Evolutionary conservation across 2,113 vertebrate species (phyloP).

Genomic region (Amazona vittata): DNA sequence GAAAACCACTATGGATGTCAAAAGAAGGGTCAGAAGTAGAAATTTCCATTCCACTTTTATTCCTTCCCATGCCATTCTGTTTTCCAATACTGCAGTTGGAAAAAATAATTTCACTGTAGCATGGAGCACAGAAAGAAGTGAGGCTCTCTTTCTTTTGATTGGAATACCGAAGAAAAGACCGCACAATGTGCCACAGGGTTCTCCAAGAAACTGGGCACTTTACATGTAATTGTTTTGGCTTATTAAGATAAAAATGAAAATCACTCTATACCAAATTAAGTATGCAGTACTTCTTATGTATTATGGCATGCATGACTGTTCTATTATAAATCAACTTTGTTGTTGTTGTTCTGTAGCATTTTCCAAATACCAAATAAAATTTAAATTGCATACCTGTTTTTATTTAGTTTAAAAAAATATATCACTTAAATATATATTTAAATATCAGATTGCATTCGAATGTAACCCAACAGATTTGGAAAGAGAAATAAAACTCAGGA

Average conservation of each 20-base stretch:
- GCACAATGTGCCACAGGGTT: background rate
- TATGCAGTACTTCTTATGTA: background rate
- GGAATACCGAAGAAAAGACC: background rate
- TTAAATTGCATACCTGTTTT: background rate
- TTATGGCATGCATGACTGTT: background rate
- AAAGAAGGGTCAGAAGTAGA: background rate
- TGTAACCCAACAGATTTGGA: background rate
- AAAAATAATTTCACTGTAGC: background rate
- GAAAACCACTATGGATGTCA: background rate
- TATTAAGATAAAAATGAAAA: background rate
- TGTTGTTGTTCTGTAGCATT: background rate
- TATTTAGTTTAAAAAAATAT: background rate
- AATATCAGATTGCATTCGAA: constrained; percentile 1
- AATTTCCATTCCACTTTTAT: background rate
- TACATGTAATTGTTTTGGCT: background rate
- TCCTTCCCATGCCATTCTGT: background rate
- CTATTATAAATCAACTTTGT: background rate
- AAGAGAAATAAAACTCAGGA: background rate
- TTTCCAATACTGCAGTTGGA: background rate
- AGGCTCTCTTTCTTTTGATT: background rate
- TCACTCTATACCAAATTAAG: background rate
- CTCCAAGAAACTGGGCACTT: background rate
- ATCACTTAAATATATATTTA: background rate
- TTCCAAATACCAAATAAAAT: background rate
- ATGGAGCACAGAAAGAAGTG: background rate